Conservation (phyloP, 2,888 invertebrate genomes). For the Catocala nupta region DNA sequence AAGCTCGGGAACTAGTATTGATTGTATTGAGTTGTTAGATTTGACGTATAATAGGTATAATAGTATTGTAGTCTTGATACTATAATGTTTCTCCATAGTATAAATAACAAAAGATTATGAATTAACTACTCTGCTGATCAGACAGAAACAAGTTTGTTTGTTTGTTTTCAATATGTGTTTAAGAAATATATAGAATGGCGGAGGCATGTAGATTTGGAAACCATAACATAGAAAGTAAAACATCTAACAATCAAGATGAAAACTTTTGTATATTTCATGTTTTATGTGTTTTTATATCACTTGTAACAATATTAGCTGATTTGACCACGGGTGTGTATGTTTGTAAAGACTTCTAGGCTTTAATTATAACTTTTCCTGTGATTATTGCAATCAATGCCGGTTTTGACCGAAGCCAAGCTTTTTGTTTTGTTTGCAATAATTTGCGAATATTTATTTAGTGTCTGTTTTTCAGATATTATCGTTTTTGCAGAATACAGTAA, state of each 20-base stretch:
- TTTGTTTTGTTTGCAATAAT: slow-evolving; percentile 1
- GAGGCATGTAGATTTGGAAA: slow-evolving; percentile 78
- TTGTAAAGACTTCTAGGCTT: no score
- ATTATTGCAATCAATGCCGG: slow-evolving; percentile 24
- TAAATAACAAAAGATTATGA: slow-evolving; percentile 24
- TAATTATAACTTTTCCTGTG: slow-evolving; percentile 21
- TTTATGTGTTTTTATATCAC: slow-evolving; percentile 85
- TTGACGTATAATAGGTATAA: slow-evolving; percentile 46
- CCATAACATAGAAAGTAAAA: slow-evolving; percentile 70
- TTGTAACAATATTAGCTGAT: slow-evolving; percentile 87
- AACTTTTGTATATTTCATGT: slow-evolving; percentile 84
- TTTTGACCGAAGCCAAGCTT: slow-evolving; percentile 16
- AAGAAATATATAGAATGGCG: slow-evolving; percentile 73
- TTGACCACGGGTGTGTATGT: slow-evolving; percentile 85
- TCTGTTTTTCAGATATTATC: slow-evolving; percentile 82
- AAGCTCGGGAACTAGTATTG: slow-evolving; percentile 28
- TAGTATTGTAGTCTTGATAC: slow-evolving; percentile 13
- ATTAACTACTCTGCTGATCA: slow-evolving; percentile 31
- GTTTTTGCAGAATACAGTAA: slow-evolving; percentile 87
- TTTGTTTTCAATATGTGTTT: slow-evolving; percentile 43
- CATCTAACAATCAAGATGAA: slow-evolving; percentile 73
- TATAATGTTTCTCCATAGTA: slow-evolving; percentile 17
- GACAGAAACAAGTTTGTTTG: slow-evolving; percentile 28
- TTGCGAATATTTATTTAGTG: neutral
- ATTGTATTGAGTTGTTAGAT: slow-evolving; percentile 53